phyloP scores from a whole-genome alignment of 2,113 vertebrate genomes.

The Perca flavescens region DNA sequence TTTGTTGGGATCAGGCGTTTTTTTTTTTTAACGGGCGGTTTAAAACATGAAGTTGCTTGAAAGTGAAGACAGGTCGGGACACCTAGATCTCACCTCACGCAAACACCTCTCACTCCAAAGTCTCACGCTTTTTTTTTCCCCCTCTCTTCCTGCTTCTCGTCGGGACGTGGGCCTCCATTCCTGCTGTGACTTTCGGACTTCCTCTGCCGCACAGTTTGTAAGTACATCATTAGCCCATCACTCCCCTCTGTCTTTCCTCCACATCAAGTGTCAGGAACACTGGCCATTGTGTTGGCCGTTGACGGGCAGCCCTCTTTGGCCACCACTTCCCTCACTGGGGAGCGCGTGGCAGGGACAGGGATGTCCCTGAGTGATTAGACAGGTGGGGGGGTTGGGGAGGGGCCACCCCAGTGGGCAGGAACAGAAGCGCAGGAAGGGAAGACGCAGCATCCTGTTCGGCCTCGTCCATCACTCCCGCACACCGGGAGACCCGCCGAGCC shows the following conservation, averaged over 20 bases:
- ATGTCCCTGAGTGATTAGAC: slow-evolving; percentile 55
- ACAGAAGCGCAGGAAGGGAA: slow-evolving; percentile 72
- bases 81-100: slow-evolving; percentile 3
- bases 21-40: slow-evolving; percentile 14
- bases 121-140: slow-evolving; percentile 21
- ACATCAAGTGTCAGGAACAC: slow-evolving; percentile 51
- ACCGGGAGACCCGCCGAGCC: slow-evolving; percentile 61
- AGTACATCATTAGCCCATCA: slow-evolving; percentile 82
- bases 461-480: slow-evolving; percentile 81
- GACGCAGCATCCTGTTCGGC: slow-evolving; percentile 81
- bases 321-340: slow-evolving; percentile 61
- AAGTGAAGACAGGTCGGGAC: slow-evolving; percentile 30
- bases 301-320: slow-evolving; percentile 46
- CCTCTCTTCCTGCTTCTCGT: slow-evolving; percentile 26
- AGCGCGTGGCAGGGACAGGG: slow-evolving; percentile 45
- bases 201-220: slow-evolving; percentile 83
- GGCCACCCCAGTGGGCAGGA: slow-evolving; percentile 53
- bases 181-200: slow-evolving; percentile 63
- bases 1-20: slow-evolving; percentile 54
- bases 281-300: slow-evolving; percentile 59
- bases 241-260: slow-evolving; percentile 64
- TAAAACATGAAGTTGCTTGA: slow-evolving; percentile 6
- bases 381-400: slow-evolving; percentile 30
- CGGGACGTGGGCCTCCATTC: slow-evolving; percentile 20
- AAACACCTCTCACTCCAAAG: not conserved